phyloP scores from a whole-genome alignment of 2,888 invertebrate genomes.

The Tinea pellionella region DNA sequence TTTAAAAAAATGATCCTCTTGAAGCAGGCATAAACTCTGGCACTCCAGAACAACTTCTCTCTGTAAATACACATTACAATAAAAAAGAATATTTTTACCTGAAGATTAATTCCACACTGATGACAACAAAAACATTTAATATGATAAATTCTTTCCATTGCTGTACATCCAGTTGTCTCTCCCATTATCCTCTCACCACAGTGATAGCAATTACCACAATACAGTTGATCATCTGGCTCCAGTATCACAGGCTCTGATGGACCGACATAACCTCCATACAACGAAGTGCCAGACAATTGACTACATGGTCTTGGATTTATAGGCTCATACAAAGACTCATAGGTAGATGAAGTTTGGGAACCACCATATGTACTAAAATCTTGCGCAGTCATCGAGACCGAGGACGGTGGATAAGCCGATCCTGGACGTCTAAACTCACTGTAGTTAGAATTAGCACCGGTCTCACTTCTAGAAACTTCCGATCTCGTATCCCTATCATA shows the following conservation, averaged over 20 bases:
- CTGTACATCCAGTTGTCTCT: conserved; percentile 96
- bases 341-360: conserved; percentile 73
- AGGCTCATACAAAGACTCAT: conserved; percentile 74
- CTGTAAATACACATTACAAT: too few species aligned
- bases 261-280: conserved; percentile 70
- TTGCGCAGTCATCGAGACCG: conserved; percentile 58
- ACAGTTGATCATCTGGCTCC: conserved; percentile 74
- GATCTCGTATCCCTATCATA: conserved; percentile 53
- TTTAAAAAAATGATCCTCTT: too few species aligned
- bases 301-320: conserved; percentile 72
- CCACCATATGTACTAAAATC: conserved; percentile 70
- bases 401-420: conserved; percentile 66
- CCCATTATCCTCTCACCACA: conserved; percentile 94
- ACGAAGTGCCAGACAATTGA: conserved; percentile 70
- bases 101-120: conserved; percentile 85
- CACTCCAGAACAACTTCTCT: too few species aligned
- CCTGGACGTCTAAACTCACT: conserved; percentile 71
- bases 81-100: conserved; percentile 56
- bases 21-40: too few species aligned
- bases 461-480: conserved; percentile 59
- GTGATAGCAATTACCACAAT: conserved; percentile 90
- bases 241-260: conserved; percentile 89
- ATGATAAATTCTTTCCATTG: conserved; percentile 97
- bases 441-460: conserved; percentile 72
- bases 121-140: conserved; percentile 95